Conservation (phyloP, 1,140 invertebrate genomes). For the Sitophilus oryzae region DNA sequence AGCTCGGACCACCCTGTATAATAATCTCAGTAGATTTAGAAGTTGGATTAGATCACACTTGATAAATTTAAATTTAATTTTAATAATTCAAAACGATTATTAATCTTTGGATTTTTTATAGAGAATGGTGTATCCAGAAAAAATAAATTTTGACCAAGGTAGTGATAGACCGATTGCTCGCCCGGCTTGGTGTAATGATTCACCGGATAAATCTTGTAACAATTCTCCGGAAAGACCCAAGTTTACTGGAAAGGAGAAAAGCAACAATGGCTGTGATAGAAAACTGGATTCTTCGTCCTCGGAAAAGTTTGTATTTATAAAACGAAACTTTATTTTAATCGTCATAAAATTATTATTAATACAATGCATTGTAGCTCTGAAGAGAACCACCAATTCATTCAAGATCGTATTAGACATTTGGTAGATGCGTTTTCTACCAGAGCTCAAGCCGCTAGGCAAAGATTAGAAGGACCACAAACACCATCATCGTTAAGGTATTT, state of each 20-base stretch:
- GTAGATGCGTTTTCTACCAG: conserved; percentile 55
- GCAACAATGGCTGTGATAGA: conserved; percentile 4
- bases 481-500: conserved; percentile 52
- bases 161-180: conserved; percentile 27
- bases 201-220: conserved; percentile 30
- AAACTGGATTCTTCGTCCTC: neutral
- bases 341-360: neutral
- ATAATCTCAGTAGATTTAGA: too few relatives aligned
- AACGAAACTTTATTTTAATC: neutral
- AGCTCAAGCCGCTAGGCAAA: conserved; percentile 50
- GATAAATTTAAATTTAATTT: too few relatives aligned
- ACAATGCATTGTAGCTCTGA: conserved; percentile 6
- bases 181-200: conserved; percentile 37
- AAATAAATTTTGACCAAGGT: conserved; percentile 37
- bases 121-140: conserved; percentile 45
- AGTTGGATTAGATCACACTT: too few relatives aligned
- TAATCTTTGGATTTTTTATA: too few relatives aligned
- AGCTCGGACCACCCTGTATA: too few relatives aligned
- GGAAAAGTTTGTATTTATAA: neutral
- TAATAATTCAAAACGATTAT: too few relatives aligned
- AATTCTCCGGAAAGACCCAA: neutral
- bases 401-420: conserved; percentile 51
- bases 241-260: neutral
- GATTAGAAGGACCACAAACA: conserved; percentile 56
- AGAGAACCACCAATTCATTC: conserved; percentile 41